These are phyloP conservation scores for Macaca nemestrina DNA, from an alignment of 2,113 vertebrate genomes.

Conservation along the genomic window DNA sequence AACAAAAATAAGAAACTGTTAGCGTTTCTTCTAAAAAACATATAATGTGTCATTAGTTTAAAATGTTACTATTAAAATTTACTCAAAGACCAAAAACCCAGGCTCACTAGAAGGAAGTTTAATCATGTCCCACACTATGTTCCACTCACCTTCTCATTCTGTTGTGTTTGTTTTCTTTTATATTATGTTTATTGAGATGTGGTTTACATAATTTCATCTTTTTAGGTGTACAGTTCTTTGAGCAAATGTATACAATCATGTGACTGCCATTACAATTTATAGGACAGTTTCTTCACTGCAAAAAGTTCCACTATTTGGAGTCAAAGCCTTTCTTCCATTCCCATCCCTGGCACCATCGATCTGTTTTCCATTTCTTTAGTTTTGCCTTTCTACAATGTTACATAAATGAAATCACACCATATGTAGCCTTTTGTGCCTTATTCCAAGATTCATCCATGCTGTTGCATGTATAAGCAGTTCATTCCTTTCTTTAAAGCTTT, in stretches of 20 bases:
- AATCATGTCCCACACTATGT: background rate
- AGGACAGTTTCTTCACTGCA: background rate
- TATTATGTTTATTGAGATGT: background rate
- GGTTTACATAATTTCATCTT: background rate
- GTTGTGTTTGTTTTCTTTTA: background rate
- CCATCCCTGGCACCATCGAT: background rate
- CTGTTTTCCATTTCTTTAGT: background rate
- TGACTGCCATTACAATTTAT: background rate
- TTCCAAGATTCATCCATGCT: background rate
- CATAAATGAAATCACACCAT: background rate
- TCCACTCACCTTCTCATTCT: background rate
- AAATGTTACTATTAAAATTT: background rate
- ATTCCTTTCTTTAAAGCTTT: background rate
- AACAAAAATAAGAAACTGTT: constrained; percentile 1
- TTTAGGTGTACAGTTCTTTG: background rate
- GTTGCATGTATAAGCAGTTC: background rate
- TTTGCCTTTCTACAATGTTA: background rate
- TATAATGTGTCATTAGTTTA: background rate
- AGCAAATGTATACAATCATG: background rate
- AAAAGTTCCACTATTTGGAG: background rate
- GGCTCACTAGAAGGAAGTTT: background rate
- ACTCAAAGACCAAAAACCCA: background rate
- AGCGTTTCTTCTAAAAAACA: background rate
- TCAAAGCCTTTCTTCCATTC: background rate
- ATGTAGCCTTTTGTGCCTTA: background rate